Evolutionary conservation across 2,797 vertebrate genomes (phyloP).

Genomic region (Phrynocephalus vlangalii): DNA sequence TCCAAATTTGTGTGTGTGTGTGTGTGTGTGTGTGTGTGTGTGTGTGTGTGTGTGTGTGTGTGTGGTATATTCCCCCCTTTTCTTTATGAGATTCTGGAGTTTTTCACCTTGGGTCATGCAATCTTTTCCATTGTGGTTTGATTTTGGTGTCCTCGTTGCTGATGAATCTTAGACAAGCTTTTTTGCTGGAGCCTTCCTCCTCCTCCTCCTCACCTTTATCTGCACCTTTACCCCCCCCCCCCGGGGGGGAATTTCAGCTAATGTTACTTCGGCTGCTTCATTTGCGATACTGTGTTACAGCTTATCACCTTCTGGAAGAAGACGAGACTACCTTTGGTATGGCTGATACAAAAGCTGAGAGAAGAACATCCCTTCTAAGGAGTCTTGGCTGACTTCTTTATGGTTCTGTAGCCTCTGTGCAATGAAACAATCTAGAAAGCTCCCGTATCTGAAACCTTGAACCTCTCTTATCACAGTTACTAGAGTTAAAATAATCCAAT

Average conservation of each 20-base stretch:
- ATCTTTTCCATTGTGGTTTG: conserved; percentile 94
- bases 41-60: conserved; percentile 59
- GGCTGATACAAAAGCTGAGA: background rate
- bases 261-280: too few species aligned
- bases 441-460: background rate
- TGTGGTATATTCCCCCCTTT: conserved; percentile 62
- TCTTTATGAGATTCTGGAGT: conserved; percentile 81
- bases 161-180: conserved; percentile 56
- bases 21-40: too few species aligned
- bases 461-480: conserved; percentile 35
- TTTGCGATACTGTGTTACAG: too few species aligned
- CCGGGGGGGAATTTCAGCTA: too few species aligned
- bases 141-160: conserved; percentile 80
- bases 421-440: conserved; percentile 3
- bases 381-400: background rate
- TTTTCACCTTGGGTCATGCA: conserved; percentile 79
- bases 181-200: background rate
- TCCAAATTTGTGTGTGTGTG: conserved; percentile 62
- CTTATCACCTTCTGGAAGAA: background rate
- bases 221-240: too few species aligned
- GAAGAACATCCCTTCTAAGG: background rate
- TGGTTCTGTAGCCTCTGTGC: background rate
- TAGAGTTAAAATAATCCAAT: conserved; percentile 38
- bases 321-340: background rate
- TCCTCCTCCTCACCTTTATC: background rate